Percentiles rank a stretch among this genome's conserved stretches.
phyloP scores from a whole-genome alignment of 2,113 vertebrate species.

The Cairina moschata region DNA sequence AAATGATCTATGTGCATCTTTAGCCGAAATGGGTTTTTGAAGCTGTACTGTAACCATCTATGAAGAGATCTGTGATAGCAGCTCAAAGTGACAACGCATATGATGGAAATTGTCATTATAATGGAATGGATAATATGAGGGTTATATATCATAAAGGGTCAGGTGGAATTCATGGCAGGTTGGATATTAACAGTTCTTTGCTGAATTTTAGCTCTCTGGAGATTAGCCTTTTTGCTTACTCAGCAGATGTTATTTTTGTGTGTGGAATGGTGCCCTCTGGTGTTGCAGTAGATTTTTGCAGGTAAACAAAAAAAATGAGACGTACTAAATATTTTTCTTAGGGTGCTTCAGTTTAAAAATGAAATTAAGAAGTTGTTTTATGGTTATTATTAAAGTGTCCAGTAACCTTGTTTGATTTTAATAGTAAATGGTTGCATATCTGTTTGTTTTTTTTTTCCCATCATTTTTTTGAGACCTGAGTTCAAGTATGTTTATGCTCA shows the following conservation, averaged over 20 bases:
- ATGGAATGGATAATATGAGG: background rate
- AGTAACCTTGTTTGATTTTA: background rate
- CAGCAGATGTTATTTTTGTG: background rate
- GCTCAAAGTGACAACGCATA: background rate
- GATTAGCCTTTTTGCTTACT: background rate
- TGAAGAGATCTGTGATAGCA: background rate
- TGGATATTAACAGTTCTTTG: background rate
- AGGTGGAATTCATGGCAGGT: background rate
- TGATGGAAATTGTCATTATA: background rate
- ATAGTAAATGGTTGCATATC: background rate
- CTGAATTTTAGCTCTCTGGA: background rate
- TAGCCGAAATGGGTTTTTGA: background rate
- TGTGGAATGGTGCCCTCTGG: constrained; percentile 53
- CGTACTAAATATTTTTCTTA: background rate
- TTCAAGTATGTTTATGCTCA: background rate
- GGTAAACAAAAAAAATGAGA: background rate
- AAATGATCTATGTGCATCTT: background rate
- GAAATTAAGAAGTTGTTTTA: background rate
- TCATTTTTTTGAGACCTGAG: background rate
- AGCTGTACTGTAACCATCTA: background rate
- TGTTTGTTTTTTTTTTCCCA: background rate
- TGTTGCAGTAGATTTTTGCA: constrained; percentile 5
- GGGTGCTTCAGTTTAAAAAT: background rate
- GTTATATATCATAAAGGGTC: background rate
- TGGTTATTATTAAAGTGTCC: background rate